phyloP scores from a whole-genome alignment of 2,113 vertebrate genomes.

The Ancistrus triradiatus region DNA sequence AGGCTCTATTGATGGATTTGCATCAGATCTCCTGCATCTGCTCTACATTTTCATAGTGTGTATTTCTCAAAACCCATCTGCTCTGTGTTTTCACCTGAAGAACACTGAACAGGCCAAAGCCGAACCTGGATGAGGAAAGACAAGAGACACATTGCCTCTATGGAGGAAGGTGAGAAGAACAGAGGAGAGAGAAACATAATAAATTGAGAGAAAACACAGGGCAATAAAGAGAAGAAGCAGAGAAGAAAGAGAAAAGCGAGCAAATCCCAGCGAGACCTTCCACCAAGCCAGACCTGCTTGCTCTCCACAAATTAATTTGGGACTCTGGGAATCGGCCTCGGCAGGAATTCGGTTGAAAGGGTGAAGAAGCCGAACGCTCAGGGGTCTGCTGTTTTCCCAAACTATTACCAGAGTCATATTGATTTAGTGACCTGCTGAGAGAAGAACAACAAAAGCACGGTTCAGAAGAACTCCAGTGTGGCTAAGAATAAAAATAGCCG shows the following conservation, averaged over 20 bases:
- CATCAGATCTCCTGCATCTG: constrained; percentile 48
- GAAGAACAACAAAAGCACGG: constrained; percentile 7
- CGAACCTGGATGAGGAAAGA: background rate
- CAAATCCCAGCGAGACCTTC: constrained; percentile 9
- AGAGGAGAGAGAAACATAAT: constrained; percentile 1
- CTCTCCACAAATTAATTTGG: constrained; percentile 38
- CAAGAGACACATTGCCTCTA: constrained; percentile 18
- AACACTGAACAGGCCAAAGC: background rate
- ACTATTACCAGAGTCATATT: constrained; percentile 32
- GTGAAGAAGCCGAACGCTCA: background rate
- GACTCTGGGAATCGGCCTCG: constrained; percentile 38
- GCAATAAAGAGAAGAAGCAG: background rate
- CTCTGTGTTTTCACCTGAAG: constrained; percentile 51
- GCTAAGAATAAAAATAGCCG: background rate
- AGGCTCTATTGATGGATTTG: constrained; percentile 42
- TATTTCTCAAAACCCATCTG: constrained; percentile 33
- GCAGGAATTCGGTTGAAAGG: constrained; percentile 18
- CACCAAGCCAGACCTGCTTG: constrained; percentile 20
- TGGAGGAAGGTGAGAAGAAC: constrained; percentile 15
- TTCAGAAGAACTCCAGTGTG: constrained; percentile 8
- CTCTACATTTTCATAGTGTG: constrained; percentile 39
- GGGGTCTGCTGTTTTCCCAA: constrained; percentile 17
- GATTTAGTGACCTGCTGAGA: constrained; percentile 28
- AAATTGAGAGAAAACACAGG: background rate
- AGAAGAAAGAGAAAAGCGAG: background rate